These are phyloP conservation scores for Oreocharis arfaki DNA, from an alignment of 2,113 vertebrate species.

Conservation along the genomic window DNA sequence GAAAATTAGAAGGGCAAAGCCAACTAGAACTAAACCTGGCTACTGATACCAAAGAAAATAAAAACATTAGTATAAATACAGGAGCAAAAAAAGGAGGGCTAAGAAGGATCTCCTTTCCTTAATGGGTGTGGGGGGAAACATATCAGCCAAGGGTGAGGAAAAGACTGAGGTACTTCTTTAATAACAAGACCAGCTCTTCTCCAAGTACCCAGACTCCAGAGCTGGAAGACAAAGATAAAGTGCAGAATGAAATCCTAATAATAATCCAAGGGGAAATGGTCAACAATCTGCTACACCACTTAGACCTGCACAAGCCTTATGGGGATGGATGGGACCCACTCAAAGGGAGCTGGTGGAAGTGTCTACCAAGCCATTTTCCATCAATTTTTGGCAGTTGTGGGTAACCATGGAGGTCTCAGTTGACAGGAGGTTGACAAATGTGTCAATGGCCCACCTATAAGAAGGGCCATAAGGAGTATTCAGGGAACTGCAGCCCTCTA, in stretches of 20 bases:
- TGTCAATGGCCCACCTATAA: background rate
- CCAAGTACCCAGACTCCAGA: background rate
- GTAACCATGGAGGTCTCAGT: background rate
- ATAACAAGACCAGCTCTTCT: background rate
- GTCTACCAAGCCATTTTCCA: background rate
- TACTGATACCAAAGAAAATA: background rate
- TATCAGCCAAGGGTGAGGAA: background rate
- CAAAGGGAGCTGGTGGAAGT: background rate
- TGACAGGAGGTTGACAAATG: background rate
- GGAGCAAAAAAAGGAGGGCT: background rate
- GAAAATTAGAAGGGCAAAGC: background rate
- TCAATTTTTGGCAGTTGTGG: too few relatives aligned
- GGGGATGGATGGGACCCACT: background rate
- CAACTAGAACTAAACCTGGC: background rate
- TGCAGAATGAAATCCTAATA: background rate
- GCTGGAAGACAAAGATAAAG: background rate
- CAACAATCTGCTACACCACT: background rate
- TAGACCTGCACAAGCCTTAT: background rate
- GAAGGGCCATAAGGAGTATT: background rate
- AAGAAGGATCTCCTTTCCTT: background rate
- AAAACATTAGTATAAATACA: background rate
- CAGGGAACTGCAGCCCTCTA: background rate
- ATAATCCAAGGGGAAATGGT: background rate
- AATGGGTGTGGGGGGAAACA: background rate
- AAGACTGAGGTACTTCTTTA: background rate